A percentile compares a stretch with the other conserved stretches of the same genome.
Evolutionary conservation across 2,113 vertebrate species (phyloP).

Genomic region (Apistogramma diplotaenia): DNA sequence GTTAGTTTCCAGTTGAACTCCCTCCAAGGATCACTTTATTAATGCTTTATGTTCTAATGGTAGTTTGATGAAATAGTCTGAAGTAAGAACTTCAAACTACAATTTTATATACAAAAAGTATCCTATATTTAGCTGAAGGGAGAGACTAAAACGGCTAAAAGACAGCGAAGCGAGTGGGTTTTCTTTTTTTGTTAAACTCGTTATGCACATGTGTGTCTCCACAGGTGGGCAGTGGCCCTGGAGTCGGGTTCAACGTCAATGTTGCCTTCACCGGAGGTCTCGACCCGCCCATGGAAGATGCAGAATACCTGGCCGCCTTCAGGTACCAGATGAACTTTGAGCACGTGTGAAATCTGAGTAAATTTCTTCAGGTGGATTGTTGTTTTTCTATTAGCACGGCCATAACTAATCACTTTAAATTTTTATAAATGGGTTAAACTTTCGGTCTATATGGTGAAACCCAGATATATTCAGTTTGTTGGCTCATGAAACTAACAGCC

Average conservation of each 20-base stretch:
- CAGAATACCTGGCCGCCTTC: conserved; percentile 93
- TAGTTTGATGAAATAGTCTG: neutral
- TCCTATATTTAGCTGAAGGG: neutral
- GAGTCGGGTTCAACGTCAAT: conserved; percentile 93
- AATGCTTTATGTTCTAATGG: neutral
- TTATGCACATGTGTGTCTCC: neutral
- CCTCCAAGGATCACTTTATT: neutral
- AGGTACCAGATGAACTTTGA: conserved; percentile 75
- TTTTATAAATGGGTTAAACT: neutral
- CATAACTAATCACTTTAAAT: neutral
- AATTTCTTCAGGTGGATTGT: neutral
- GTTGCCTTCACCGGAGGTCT: conserved; percentile 95
- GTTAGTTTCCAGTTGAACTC: neutral
- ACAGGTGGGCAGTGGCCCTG: conserved; percentile 91
- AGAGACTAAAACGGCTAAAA: neutral
- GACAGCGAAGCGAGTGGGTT: rapidly evolving
- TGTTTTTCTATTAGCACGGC: neutral
- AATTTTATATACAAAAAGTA: neutral
- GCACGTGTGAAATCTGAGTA: neutral
- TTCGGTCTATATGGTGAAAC: neutral
- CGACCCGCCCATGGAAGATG: conserved; percentile 92
- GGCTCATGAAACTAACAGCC: neutral
- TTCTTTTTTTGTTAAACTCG: neutral
- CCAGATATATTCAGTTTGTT: neutral
- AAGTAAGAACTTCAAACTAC: neutral